Percentiles rank a stretch among this genome's conserved stretches.
Evolutionary conservation across 2,113 vertebrate genomes (phyloP).

Genomic region (Larimichthys polyactis): DNA sequence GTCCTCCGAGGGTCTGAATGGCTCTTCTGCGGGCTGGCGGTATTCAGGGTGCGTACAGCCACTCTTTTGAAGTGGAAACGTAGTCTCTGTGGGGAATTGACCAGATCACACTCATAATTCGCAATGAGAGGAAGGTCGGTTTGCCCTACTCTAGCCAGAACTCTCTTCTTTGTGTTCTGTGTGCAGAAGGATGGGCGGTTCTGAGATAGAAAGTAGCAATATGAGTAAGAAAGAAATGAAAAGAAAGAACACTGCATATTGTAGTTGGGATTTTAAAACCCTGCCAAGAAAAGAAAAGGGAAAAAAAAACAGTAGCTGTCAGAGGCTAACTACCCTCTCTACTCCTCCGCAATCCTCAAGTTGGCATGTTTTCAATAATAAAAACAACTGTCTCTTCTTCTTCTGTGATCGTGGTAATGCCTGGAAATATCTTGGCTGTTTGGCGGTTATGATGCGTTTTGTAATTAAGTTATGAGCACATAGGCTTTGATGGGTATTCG

Average conservation of each 20-base stretch:
- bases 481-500: constrained; percentile 56
- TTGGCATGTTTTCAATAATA: constrained; percentile 48
- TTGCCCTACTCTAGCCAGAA: constrained; percentile 60
- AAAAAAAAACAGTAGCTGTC: constrained; percentile 16
- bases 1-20: constrained; percentile 61
- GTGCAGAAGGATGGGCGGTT: neutral
- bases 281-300: neutral
- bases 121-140: constrained; percentile 71
- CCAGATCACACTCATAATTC: constrained; percentile 76
- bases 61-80: constrained; percentile 80
- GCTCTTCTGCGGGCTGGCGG: constrained; percentile 57
- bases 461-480: constrained; percentile 62
- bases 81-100: constrained; percentile 75
- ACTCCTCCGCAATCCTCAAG: constrained; percentile 32
- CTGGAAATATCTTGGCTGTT: constrained; percentile 45
- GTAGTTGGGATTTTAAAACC: constrained; percentile 28
- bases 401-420: constrained; percentile 25
- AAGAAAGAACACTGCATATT: neutral
- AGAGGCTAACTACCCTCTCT: constrained; percentile 1
- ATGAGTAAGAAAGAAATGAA: constrained; percentile 8
- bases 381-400: constrained; percentile 43
- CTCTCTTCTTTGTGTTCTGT: constrained; percentile 4
- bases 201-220: neutral
- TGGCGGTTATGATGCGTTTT: constrained; percentile 52
- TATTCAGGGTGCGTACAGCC: constrained; percentile 74